These are phyloP conservation scores for Chaitophorus viminalis DNA, from an alignment of 2,888 invertebrate genomes.

Conservation along the genomic window DNA sequence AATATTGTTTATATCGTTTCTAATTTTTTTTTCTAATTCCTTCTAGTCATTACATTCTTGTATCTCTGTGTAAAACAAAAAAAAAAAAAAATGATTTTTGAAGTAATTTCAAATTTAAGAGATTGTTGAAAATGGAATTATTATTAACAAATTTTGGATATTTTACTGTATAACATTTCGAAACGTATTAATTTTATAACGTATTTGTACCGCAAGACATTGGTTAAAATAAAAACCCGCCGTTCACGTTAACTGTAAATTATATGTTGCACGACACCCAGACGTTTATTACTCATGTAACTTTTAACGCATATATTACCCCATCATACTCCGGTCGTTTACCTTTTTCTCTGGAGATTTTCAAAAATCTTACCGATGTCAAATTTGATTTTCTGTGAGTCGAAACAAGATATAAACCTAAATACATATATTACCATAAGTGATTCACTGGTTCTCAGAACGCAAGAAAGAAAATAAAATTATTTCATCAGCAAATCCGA, in stretches of 20 bases:
- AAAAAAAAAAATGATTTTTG: not conserved
- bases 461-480: not conserved
- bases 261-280: not conserved
- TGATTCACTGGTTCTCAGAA: slow-evolving; percentile 45
- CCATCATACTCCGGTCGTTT: slow-evolving; percentile 25
- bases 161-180: not conserved
- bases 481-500: slow-evolving; percentile 34
- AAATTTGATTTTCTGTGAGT: not conserved
- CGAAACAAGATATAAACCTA: slow-evolving; percentile 21
- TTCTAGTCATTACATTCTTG: not conserved
- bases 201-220: not conserved
- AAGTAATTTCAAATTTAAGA: too few species aligned
- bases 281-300: slow-evolving; percentile 31
- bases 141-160: not conserved
- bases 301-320: slow-evolving; percentile 10
- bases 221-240: not conserved
- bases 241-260: slow-evolving; percentile 18
- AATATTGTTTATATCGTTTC: not conserved
- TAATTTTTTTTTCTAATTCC: not conserved
- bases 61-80: not conserved
- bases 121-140: not conserved
- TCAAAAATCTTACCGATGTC: not conserved
- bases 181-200: not conserved
- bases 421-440: not conserved
- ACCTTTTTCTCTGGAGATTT: slow-evolving; percentile 10